Evolutionary conservation across 2,888 invertebrate species (phyloP).

Genomic region (Phyllotreta striolata): DNA sequence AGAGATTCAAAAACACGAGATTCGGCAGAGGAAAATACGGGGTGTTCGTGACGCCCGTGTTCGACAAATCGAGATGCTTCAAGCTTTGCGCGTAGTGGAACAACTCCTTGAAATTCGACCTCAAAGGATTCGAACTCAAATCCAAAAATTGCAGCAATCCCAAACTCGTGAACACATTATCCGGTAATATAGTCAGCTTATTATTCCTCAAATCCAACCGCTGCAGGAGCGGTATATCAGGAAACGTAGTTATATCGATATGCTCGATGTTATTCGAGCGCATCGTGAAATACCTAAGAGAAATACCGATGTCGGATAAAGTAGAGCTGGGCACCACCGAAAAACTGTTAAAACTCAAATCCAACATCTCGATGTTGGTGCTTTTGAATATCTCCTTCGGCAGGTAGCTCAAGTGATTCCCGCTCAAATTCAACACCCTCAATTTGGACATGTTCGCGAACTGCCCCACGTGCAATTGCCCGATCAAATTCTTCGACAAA

Average conservation of each 20-base stretch:
- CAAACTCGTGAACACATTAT: slow-evolving; percentile 86
- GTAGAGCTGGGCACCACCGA: slow-evolving; percentile 81
- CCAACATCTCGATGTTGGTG: slow-evolving; percentile 80
- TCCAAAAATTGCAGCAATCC: slow-evolving; percentile 81
- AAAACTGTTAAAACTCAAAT: slow-evolving; percentile 80
- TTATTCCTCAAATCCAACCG: slow-evolving; percentile 81
- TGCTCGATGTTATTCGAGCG: slow-evolving; percentile 84
- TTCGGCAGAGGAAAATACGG: slow-evolving; percentile 81
- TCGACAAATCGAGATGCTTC: slow-evolving; percentile 77
- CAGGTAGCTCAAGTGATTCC: slow-evolving; percentile 76
- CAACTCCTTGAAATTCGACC: slow-evolving; percentile 87
- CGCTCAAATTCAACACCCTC: slow-evolving; percentile 75
- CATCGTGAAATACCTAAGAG: slow-evolving; percentile 79
- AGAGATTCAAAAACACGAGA: slow-evolving; percentile 81
- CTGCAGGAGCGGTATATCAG: slow-evolving; percentile 80
- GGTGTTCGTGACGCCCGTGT: slow-evolving; percentile 78
- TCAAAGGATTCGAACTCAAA: slow-evolving; percentile 80
- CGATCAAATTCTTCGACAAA: slow-evolving; percentile 79
- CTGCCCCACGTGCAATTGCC: slow-evolving; percentile 80
- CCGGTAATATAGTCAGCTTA: slow-evolving; percentile 85
- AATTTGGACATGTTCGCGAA: slow-evolving; percentile 80
- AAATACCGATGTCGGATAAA: slow-evolving; percentile 80
- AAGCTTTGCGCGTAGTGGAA: slow-evolving; percentile 87
- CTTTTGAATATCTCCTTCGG: slow-evolving; percentile 82
- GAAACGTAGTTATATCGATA: slow-evolving; percentile 86